A percentile compares a stretch with the other conserved stretches of the same genome.
These are phyloP conservation scores for Aleiodes alternator DNA, from an alignment of 2,888 invertebrate genomes.

Conservation along the genomic window DNA sequence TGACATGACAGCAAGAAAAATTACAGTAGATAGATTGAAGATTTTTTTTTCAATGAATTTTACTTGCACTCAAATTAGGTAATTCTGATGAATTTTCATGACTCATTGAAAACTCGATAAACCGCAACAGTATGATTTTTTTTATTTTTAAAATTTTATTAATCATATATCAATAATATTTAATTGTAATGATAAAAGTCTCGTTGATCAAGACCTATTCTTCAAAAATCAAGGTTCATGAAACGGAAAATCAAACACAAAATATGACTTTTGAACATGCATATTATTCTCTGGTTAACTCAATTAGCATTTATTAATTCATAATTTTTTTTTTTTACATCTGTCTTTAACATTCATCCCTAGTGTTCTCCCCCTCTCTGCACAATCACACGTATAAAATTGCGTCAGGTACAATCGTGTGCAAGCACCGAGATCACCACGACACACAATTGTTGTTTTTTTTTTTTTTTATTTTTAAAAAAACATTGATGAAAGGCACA, in stretches of 20 bases:
- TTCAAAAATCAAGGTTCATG: neutral
- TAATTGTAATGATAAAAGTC: neutral
- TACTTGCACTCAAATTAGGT: too few species aligned
- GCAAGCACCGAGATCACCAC: slow-evolving; percentile 11
- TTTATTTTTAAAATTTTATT: too few species aligned
- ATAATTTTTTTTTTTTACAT: too few species aligned
- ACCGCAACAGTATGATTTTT: too few species aligned
- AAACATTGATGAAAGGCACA: slow-evolving; percentile 24
- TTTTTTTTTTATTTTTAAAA: neutral
- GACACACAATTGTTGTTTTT: slow-evolving; percentile 1
- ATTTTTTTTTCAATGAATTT: too few species aligned
- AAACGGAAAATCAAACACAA: neutral
- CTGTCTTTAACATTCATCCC: neutral
- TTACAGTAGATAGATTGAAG: too few species aligned
- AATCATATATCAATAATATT: neutral
- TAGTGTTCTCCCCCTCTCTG: neutral
- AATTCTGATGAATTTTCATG: neutral
- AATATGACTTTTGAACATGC: neutral
- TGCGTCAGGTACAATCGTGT: slow-evolving; percentile 26
- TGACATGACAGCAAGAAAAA: too few species aligned
- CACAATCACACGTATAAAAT: neutral
- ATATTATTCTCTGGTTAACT: neutral
- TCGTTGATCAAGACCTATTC: neutral
- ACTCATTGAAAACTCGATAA: too few species aligned
- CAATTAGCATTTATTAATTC: neutral